A percentile compares a stretch with the other conserved stretches of the same genome.
phyloP scores from a whole-genome alignment of 2,113 vertebrate genomes.

The Solea senegalensis region DNA sequence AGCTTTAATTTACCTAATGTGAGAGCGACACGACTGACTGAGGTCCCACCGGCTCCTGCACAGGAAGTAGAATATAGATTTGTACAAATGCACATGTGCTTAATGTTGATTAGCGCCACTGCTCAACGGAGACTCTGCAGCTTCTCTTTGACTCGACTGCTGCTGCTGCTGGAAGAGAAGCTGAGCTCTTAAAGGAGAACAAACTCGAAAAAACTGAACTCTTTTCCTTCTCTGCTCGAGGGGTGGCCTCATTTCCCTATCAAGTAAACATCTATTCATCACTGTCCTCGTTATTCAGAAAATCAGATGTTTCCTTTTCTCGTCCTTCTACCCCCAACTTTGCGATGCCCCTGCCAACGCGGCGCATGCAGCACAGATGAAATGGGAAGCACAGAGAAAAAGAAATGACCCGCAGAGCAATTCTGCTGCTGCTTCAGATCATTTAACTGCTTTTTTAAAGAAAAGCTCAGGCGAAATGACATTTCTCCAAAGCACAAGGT shows the following conservation, averaged over 20 bases:
- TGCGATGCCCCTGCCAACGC: conserved; percentile 14
- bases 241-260: conserved; percentile 2
- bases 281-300: conserved; percentile 10
- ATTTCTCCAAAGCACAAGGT: conserved; percentile 53
- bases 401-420: conserved; percentile 29
- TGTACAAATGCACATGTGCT: neutral
- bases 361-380: neutral
- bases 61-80: conserved; percentile 22
- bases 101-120: conserved; percentile 1
- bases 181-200: conserved; percentile 5
- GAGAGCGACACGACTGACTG: conserved; percentile 25
- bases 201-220: neutral
- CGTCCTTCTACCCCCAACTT: conserved; percentile 15
- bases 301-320: neutral
- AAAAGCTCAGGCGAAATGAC: conserved; percentile 21
- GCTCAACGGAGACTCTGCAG: neutral
- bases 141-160: conserved; percentile 25
- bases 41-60: conserved; percentile 23
- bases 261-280: conserved; percentile 31
- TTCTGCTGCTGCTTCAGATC: conserved; percentile 43
- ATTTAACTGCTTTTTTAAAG: conserved; percentile 38
- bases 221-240: neutral
- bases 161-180: conserved; percentile 3
- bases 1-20: conserved; percentile 55
- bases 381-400: conserved; percentile 43